These are phyloP conservation scores for Heliothis virescens DNA, from an alignment of 1,140 invertebrate genomes.

Conservation along the genomic window DNA sequence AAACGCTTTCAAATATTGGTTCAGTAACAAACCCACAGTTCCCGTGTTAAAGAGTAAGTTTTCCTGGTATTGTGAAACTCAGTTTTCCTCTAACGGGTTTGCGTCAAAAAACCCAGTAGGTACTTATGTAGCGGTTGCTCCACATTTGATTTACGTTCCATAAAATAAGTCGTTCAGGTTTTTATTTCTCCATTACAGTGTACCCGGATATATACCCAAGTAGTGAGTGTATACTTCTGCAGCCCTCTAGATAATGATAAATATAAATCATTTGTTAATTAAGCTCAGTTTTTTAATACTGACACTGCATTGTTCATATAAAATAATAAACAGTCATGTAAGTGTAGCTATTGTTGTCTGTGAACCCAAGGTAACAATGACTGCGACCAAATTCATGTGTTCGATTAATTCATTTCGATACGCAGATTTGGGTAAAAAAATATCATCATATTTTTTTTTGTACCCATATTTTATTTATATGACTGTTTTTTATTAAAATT, in stretches of 20 bases:
- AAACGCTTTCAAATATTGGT: neutral
- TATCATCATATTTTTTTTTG: too few species aligned
- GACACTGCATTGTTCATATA: neutral
- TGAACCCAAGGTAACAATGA: slow-evolving; percentile 17
- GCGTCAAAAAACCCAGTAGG: slow-evolving; percentile 19
- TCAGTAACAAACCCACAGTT: neutral
- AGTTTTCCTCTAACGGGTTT: slow-evolving; percentile 24
- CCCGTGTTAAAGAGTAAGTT: neutral
- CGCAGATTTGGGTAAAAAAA: neutral
- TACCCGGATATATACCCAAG: neutral
- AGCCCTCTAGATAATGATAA: too few species aligned
- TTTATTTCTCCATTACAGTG: neutral
- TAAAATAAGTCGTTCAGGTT: neutral
- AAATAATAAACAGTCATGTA: slow-evolving; percentile 1
- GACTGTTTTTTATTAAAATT: too few species aligned
- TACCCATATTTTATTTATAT: too few species aligned
- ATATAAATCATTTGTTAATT: too few species aligned
- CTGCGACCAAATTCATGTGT: neutral
- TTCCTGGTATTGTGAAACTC: slow-evolving; percentile 29
- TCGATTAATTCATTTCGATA: slow-evolving; percentile 14
- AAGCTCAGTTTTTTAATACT: too few species aligned
- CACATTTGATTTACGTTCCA: slow-evolving; percentile 7
- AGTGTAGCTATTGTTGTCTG: slow-evolving; percentile 12
- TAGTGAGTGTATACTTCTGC: too few species aligned
- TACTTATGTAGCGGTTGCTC: neutral